Evolutionary conservation across 2,888 invertebrate genomes (phyloP), one percentile per base, ranked within the genome.

Genomic region (Noctua pronuba): DNA sequence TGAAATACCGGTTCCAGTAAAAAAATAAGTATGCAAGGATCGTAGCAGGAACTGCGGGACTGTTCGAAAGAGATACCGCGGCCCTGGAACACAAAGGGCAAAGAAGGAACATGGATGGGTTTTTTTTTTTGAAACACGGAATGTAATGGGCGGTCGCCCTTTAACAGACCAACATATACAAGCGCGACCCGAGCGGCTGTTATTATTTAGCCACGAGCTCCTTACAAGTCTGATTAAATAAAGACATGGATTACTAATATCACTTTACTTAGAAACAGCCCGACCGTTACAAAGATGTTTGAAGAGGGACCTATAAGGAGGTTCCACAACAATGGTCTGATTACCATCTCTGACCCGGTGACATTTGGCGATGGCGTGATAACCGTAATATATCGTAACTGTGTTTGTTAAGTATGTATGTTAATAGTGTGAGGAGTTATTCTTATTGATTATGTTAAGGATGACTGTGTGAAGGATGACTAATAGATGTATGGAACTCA

Each of bases 341-440:
- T 82, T 81, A 76, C 31, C 52, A 82, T 82, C 82, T 66, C 46
- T 81, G 82, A 82, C 82, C 71, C 28, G 11, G 35, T 82, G 71
- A 79, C 73, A 82, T 82, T 82, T 72, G 18, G n/a, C 18, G 77
- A 82, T 67, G 49, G 41, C 49, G 18, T 16, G 70, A 71, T 82
- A 71, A 81, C 80, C 73, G 73, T 68, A 68, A 46, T 78, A 35
- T 71, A 41, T n/a, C 11, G 21, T 77, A 79, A 82, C 82, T 82
- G 78, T 73, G 46, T 58, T 16, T 69, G 49, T 52, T n/a, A 18
- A 49, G 44, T 73, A n/a, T 73, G 64, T 79, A 64, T 79, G 79
- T 55, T 79, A 68, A 46, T 73, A 52, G 65, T 46, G 16, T 65
- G 11, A 70, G 5, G 8, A 21, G 11, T 13, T 41, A 41, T 41